These are phyloP conservation scores for Chiridota heheva DNA, from an alignment of 35 echinoderm and acorn worm genomes.

Conservation along the genomic window DNA sequence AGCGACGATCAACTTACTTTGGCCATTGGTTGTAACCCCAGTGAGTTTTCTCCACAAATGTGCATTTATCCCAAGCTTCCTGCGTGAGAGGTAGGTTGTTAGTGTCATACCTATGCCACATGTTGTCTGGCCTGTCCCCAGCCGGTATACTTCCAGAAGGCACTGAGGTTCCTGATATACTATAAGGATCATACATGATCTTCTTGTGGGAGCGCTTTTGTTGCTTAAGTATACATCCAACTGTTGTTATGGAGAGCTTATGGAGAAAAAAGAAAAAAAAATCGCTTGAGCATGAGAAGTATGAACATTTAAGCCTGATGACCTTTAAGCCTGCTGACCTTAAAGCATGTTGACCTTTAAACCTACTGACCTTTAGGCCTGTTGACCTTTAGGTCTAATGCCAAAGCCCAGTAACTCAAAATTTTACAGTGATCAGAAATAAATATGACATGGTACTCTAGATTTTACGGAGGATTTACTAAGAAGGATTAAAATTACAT, in stretches of 20 bases:
- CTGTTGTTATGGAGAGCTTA: slow-evolving; percentile 69
- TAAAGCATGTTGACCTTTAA: too few relatives aligned
- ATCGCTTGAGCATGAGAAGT: too few relatives aligned
- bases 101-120: slow-evolving; percentile 80
- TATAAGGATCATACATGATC: slow-evolving; percentile 66
- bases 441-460: too few relatives aligned
- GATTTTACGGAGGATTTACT: too few relatives aligned
- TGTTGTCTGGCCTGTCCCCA: slow-evolving; percentile 78
- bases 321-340: too few relatives aligned
- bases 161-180: slow-evolving; percentile 37
- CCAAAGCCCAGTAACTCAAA: too few relatives aligned
- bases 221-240: slow-evolving; percentile 81
- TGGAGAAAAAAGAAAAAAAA: neutral
- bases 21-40: slow-evolving; percentile 96
- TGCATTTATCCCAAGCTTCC: slow-evolving; percentile 75
- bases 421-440: too few relatives aligned
- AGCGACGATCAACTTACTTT: slow-evolving; percentile 94
- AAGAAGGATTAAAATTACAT: too few relatives aligned
- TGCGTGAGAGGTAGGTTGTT: slow-evolving; percentile 51
- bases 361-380: too few relatives aligned
- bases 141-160: slow-evolving; percentile 24
- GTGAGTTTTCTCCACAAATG: slow-evolving; percentile 95
- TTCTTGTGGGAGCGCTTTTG: slow-evolving; percentile 79
- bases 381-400: too few relatives aligned
- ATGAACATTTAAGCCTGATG: too few relatives aligned